Evolutionary conservation across 2,113 vertebrate genomes (phyloP).

Genomic region (Cryptomyrus ogoouensis): DNA sequence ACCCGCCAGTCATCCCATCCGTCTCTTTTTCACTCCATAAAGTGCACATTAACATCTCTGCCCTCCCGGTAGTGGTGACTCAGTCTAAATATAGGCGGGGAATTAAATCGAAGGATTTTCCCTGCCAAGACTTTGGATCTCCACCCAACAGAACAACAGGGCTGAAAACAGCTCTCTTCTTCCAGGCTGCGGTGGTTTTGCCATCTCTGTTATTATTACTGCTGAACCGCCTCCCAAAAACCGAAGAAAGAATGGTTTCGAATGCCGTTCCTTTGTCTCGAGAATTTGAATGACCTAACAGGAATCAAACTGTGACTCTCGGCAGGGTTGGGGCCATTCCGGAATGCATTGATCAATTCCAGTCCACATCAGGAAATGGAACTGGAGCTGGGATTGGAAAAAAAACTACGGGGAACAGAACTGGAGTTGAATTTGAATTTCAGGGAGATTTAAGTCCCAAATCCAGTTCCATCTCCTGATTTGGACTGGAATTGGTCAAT

Average conservation of each 20-base stretch:
- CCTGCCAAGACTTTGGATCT: neutral
- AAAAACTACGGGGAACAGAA: too few species aligned
- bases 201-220: neutral
- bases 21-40: conserved; percentile 5
- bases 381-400: too few species aligned
- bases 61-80: conserved; percentile 8
- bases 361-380: too few species aligned
- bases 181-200: neutral
- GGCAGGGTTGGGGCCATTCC: too few species aligned
- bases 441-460: too few species aligned
- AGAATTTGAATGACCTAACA: neutral
- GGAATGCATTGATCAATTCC: too few species aligned
- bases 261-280: neutral
- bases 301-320: neutral
- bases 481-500: too few species aligned
- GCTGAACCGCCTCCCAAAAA: neutral
- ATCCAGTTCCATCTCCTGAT: too few species aligned
- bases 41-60: neutral
- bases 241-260: neutral
- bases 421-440: too few species aligned
- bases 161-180: neutral
- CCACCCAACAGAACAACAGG: conserved; percentile 5
- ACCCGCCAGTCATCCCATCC: neutral
- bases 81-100: neutral
- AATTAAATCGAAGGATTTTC: neutral